Base-by-base conservation (phyloP, 1,140 invertebrate genomes). In the Vanessa atalanta region DNA sequence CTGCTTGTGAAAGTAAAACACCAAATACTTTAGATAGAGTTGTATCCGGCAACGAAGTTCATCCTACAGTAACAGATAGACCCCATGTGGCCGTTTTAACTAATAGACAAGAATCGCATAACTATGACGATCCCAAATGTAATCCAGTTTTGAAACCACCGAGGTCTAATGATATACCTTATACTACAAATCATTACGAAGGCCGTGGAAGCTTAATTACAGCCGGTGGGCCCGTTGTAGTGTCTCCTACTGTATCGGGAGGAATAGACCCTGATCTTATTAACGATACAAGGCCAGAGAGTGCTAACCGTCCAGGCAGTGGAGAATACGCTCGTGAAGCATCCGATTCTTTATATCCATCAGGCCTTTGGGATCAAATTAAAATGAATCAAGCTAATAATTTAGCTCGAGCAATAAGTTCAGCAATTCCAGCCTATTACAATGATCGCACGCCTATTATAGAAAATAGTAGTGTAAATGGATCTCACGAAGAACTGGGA, bases 231-330 rank as follows among this genome's bases (percentile, higher is more conserved):
- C 93, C 94, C 1, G 94, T 94, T 13, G 96, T 95, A 75, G 95
- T 96, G 2, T 96, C 96, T 14, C 95, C 96, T 23, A 95, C 95
- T 2, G 95, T 95, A 6, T 94, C 95, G 60, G 94, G 95, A 3
- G 95, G 95, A 72, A 96, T 97, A 72, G 96, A 97, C 85, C 96
- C 96, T 8, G 97, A 97, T 87, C 92, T 97, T 50, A 97, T 97
- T 79, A 96, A 96, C 79, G 96, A 97, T 81, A 96, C 96, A 0
- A 94, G 95, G 81, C 93, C 94, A 37, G 94, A 94, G 15, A 94
- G 94, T 76, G 84, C 68, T 31, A 77, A 85, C 75, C 85, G 94
- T 65, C 94, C 94, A 60, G 93, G 92, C 47, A 95, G 95, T 75
- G 95, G 95, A 3, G 95, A 96, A 79, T 96, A 96, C 79, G 95